phyloP scores from a whole-genome alignment of 2,113 vertebrate species.

The Dicaeum eximium region DNA sequence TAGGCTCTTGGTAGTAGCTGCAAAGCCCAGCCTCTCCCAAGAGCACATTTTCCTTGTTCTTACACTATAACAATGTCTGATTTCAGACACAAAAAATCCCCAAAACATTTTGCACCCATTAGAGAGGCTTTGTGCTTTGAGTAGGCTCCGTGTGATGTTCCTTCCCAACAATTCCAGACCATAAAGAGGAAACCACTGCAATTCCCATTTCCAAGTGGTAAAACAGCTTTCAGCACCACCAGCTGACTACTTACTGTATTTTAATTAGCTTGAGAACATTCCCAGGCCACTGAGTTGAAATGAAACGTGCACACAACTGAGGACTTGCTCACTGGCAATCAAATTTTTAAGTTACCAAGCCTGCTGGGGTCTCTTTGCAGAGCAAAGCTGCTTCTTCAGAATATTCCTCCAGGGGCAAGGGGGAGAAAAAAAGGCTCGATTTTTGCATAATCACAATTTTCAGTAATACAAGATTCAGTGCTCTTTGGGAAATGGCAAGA shows the following conservation, averaged over 20 bases:
- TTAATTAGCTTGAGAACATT: background rate
- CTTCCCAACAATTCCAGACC: background rate
- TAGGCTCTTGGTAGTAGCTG: background rate
- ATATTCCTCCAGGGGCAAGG: background rate
- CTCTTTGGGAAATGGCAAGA: slow-evolving; percentile 4
- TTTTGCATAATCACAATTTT: slow-evolving; percentile 46
- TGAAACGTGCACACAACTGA: background rate
- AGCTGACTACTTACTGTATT: background rate
- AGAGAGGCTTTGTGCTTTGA: background rate
- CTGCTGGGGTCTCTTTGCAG: background rate
- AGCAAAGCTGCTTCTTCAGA: background rate
- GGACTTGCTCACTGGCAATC: background rate
- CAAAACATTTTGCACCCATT: background rate
- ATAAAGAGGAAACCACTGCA: background rate
- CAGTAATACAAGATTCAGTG: background rate
- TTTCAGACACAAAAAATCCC: background rate
- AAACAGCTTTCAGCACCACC: background rate
- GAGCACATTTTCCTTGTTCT: background rate
- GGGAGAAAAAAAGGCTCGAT: background rate
- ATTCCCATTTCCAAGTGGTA: background rate
- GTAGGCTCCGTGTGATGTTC: background rate
- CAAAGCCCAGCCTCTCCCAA: background rate
- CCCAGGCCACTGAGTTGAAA: background rate
- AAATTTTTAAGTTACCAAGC: background rate
- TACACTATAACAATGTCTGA: background rate